Evolutionary conservation across 2,113 vertebrate species (phyloP).

Genomic region (Dasyornis broadbenti): DNA sequence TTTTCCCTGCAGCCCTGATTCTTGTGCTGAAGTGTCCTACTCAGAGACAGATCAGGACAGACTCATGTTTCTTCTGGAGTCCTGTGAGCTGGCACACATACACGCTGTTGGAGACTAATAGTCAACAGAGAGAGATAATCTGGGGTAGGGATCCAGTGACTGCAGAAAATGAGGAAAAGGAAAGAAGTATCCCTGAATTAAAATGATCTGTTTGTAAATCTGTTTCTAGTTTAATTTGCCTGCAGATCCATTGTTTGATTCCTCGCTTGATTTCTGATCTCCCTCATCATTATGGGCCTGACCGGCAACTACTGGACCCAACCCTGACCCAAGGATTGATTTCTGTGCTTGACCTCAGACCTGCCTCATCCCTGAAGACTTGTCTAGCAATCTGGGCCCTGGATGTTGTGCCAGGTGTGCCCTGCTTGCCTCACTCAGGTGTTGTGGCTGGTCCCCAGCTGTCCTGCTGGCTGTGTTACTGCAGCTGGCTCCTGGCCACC

Average conservation of each 20-base stretch:
- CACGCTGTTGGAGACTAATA: neutral
- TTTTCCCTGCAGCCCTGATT: neutral
- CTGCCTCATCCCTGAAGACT: neutral
- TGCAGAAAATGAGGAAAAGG: neutral
- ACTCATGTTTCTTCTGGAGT: neutral
- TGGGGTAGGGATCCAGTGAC: neutral
- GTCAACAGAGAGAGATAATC: neutral
- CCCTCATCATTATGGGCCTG: neutral
- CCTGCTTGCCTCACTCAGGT: neutral
- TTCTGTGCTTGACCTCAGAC: neutral
- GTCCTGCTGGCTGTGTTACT: neutral
- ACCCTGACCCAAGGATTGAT: neutral
- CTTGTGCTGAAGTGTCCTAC: neutral
- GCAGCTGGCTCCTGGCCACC: neutral
- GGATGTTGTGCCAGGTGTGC: neutral
- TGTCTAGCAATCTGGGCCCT: neutral
- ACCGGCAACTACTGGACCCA: neutral
- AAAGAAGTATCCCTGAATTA: neutral
- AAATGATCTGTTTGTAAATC: neutral
- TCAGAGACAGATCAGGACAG: neutral
- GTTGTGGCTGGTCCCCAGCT: neutral
- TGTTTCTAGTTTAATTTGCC: neutral
- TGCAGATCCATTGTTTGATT: neutral
- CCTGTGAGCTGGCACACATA: neutral
- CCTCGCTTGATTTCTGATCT: neutral